phyloP scores from a whole-genome alignment of 2,888 invertebrate genomes.

The Dione vanillae region DNA sequence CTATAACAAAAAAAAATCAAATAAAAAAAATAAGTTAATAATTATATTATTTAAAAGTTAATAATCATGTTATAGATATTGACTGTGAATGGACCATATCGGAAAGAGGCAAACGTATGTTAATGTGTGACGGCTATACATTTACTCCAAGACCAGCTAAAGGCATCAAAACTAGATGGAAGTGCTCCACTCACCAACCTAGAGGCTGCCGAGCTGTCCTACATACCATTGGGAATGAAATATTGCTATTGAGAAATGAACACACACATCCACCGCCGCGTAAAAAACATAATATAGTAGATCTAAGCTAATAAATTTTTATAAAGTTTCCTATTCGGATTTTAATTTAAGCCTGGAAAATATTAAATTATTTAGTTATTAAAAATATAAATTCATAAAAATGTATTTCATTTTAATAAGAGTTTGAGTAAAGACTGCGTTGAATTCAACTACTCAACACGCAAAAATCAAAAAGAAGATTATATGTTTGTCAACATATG shows the following conservation, averaged over 20 bases:
- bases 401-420: too few relatives aligned
- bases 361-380: too few relatives aligned
- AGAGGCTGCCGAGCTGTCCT: conserved; percentile 53
- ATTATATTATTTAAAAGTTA: background rate
- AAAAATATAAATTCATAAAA: too few relatives aligned
- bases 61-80: conserved; percentile 1
- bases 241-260: conserved; percentile 47
- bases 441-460: too few relatives aligned
- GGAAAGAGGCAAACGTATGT: conserved; percentile 48
- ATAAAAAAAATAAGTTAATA: background rate
- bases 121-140: conserved; percentile 50
- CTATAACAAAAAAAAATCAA: too few relatives aligned
- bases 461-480: too few relatives aligned
- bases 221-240: conserved; percentile 48
- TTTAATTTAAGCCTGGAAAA: conserved; percentile 1
- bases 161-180: conserved; percentile 39
- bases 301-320: background rate
- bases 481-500: too few relatives aligned
- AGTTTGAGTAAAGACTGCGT: too few relatives aligned
- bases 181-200: conserved; percentile 52
- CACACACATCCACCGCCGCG: conserved; percentile 50
- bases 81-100: conserved; percentile 41
- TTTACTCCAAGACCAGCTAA: conserved; percentile 40
- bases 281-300: background rate
- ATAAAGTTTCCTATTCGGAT: background rate